Percentiles rank a stretch among this genome's conserved stretches.
phyloP scores from a whole-genome alignment of 2,888 invertebrate species.

The Ormia ochracea region DNA sequence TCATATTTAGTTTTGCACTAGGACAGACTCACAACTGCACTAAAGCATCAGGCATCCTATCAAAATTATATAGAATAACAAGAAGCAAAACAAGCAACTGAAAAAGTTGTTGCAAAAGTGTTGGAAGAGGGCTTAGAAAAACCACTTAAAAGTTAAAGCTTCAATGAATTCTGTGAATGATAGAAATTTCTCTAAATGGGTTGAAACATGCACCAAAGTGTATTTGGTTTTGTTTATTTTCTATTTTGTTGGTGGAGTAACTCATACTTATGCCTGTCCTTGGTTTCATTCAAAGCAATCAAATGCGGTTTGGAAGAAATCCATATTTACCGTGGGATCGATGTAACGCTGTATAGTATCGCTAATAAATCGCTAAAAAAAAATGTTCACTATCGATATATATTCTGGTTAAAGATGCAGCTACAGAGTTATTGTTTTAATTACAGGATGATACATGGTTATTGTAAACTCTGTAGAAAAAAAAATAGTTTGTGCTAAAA shows the following conservation, averaged over 20 bases:
- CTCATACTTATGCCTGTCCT: conserved; percentile 11
- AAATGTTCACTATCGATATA: too few relatives aligned
- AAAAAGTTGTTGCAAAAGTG: background rate
- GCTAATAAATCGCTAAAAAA: too few relatives aligned
- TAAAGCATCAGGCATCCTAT: background rate
- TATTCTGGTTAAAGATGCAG: too few relatives aligned
- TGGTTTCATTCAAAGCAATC: conserved; percentile 15
- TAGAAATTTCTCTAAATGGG: conserved; percentile 35
- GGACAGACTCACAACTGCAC: background rate
- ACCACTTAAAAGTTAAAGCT: conserved; percentile 55
- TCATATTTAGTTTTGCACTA: background rate
- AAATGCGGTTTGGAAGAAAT: conserved; percentile 26
- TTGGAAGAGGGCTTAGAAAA: background rate
- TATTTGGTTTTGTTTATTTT: background rate
- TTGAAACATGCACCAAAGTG: conserved; percentile 20
- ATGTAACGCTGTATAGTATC: too few relatives aligned
- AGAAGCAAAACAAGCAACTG: background rate
- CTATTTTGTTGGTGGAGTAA: background rate
- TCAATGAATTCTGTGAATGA: conserved; percentile 54
- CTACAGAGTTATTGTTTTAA: too few relatives aligned
- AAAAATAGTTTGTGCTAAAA: too few relatives aligned
- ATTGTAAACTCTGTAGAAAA: too few relatives aligned
- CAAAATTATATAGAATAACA: background rate
- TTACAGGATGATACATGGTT: too few relatives aligned
- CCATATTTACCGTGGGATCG: too few relatives aligned